Evolutionary conservation across 2,888 invertebrate genomes (phyloP), one percentile per base, ranked within the genome.

Genomic region (Drosophila hamatofila): DNA sequence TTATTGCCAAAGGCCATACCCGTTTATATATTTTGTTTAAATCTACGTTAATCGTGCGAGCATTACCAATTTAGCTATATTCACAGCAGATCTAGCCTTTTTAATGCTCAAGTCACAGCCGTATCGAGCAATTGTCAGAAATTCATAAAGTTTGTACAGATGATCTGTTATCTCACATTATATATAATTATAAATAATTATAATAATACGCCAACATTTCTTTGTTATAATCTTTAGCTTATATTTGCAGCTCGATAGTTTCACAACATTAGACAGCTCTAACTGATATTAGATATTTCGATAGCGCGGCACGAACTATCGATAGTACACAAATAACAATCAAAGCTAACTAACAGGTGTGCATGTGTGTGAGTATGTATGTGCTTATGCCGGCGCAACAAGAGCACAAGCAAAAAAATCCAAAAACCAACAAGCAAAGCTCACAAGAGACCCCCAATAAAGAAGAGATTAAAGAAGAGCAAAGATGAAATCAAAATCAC

Each of bases 261-360:
- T 11, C 21, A 41, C 35, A 59, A 35, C 35, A 14, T n/a, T 16
- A 46, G 6, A 12, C 14, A n/a, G 30, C n/a, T 3, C 59, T 35
- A 42, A 30, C n/a, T 44, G 18, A n/a, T 23, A 18, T 51, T n/a
- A 49, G 21, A 42, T 16, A 55, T 37, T 23, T 46, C 76, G 73
- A 77, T 73, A 60, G 9, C 30, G 4, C 12, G 2, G 9, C 49
- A 59, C 21, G 16, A 72, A 25, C 37, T 66, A 77, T 77, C 77
- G 77, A 77, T 77, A 72, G 7, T 5, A 12, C 4, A 6, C 11
- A n/a, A 6, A n/a, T 8, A 51, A 30, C 39, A 27, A 44, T 37
- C 16, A 23, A 35, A 52, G 21, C 9, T 11, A 41, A 41, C 7
- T 56, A 55, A 23, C 55, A 63, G 37, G 54, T 68, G 54, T 54